phyloP scores from a whole-genome alignment of 2,888 invertebrate genomes.

The Cenopis cana region DNA sequence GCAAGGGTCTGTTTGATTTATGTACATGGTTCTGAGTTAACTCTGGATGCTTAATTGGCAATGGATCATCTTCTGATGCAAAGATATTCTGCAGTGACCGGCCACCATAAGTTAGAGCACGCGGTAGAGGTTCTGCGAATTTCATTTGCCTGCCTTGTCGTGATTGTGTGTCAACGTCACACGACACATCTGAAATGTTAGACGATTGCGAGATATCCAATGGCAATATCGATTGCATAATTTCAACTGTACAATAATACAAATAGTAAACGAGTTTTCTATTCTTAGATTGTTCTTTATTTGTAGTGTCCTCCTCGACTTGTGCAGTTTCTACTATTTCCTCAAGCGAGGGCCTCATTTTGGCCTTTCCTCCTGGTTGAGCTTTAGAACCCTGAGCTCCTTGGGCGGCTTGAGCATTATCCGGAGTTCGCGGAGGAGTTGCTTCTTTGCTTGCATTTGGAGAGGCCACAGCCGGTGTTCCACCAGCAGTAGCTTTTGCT shows the following conservation, averaged over 20 bases:
- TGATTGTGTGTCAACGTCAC: background rate
- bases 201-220: background rate
- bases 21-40: background rate
- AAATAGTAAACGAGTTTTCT: conserved; percentile 13
- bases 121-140: background rate
- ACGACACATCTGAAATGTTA: background rate
- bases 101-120: background rate
- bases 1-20: background rate
- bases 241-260: conserved; percentile 11
- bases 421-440: background rate
- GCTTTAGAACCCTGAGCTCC: background rate
- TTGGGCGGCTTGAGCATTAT: background rate
- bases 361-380: background rate
- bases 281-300: background rate
- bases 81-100: background rate
- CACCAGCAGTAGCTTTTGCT: background rate
- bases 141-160: background rate
- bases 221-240: background rate
- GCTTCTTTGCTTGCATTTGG: background rate
- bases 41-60: background rate
- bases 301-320: background rate
- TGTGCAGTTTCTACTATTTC: conserved; percentile 4
- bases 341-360: background rate
- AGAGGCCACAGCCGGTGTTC: no score
- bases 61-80: background rate